Conservation (phyloP, 2,888 invertebrate species). For the Brachyptera putata region DNA sequence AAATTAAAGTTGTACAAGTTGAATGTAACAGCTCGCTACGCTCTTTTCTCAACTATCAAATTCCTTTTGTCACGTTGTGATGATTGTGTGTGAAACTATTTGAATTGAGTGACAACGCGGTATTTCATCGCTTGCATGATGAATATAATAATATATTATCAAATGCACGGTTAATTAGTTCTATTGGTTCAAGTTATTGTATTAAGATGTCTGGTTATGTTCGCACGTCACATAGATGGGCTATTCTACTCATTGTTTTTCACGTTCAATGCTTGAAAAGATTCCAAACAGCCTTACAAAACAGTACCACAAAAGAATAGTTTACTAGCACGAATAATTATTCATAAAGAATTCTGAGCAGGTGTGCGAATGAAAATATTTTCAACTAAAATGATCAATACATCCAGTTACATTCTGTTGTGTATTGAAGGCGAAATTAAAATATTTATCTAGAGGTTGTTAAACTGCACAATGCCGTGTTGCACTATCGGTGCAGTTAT, state of each 20-base stretch:
- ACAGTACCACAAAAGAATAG: slow-evolving; percentile 12
- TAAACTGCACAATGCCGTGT: too few relatives aligned
- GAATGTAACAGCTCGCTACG: too few relatives aligned
- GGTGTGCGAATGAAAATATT: slow-evolving; percentile 8
- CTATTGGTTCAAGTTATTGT: slow-evolving; percentile 6
- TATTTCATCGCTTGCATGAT: too few relatives aligned
- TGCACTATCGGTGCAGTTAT: too few relatives aligned
- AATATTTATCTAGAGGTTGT: too few relatives aligned
- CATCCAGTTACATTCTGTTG: too few relatives aligned
- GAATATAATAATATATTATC: slow-evolving; percentile 5
- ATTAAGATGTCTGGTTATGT: too few relatives aligned
- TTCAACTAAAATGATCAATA: too few relatives aligned
- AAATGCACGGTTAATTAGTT: slow-evolving; percentile 14
- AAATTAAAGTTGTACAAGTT: too few relatives aligned
- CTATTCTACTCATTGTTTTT: neutral
- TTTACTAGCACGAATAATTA: neutral
- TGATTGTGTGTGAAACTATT: neutral
- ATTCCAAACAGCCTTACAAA: slow-evolving; percentile 1
- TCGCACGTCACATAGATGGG: neutral
- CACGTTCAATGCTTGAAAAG: neutral
- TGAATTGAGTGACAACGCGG: slow-evolving; percentile 9
- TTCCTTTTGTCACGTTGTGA: slow-evolving; percentile 1
- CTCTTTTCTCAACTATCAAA: too few relatives aligned
- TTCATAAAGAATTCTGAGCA: neutral
- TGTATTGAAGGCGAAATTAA: too few relatives aligned